A percentile compares a stretch with the other conserved stretches of the same genome.
phyloP scores from a whole-genome alignment of 2,797 vertebrate genomes.

The Xenopus petersii region DNA sequence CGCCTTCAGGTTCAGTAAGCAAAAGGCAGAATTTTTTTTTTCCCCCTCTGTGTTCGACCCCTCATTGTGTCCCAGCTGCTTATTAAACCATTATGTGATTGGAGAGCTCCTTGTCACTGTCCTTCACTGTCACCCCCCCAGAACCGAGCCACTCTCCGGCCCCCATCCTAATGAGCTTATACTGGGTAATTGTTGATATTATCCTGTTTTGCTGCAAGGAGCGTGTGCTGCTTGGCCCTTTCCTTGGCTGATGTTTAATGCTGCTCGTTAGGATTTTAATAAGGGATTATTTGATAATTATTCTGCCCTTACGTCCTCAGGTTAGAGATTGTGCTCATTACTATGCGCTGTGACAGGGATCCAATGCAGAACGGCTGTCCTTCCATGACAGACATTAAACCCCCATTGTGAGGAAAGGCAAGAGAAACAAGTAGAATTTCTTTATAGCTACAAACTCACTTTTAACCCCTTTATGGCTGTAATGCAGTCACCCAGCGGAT shows the following conservation, averaged over 20 bases:
- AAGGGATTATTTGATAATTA: constrained; percentile 66
- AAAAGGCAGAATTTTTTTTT: not conserved
- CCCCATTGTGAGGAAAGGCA: constrained; percentile 36
- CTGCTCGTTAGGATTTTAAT: constrained; percentile 58
- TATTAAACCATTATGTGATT: constrained; percentile 39
- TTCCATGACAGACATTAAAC: constrained; percentile 48
- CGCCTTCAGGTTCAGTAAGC: constrained; percentile 28
- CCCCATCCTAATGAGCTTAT: constrained; percentile 44
- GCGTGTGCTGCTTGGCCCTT: constrained; percentile 35
- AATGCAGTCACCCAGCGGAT: too few relatives aligned
- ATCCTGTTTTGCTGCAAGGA: constrained; percentile 42
- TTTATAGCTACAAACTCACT: not conserved
- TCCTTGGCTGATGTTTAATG: constrained; percentile 44
- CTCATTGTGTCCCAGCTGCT: constrained; percentile 41
- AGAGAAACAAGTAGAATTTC: not conserved
- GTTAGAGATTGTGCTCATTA: constrained; percentile 67
- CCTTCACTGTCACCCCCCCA: constrained; percentile 28
- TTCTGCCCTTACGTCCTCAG: constrained; percentile 70
- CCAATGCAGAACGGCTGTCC: constrained; percentile 36
- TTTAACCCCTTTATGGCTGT: not conserved
- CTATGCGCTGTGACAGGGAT: constrained; percentile 58
- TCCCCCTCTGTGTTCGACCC: constrained; percentile 41
- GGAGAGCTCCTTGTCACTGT: constrained; percentile 47
- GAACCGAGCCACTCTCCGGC: not conserved
- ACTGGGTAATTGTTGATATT: constrained; percentile 33